These are phyloP conservation scores for Mastigias papua DNA, from an alignment of 30 jellyfish, hydroid and myxozoan genomes.

Conservation along the genomic window DNA sequence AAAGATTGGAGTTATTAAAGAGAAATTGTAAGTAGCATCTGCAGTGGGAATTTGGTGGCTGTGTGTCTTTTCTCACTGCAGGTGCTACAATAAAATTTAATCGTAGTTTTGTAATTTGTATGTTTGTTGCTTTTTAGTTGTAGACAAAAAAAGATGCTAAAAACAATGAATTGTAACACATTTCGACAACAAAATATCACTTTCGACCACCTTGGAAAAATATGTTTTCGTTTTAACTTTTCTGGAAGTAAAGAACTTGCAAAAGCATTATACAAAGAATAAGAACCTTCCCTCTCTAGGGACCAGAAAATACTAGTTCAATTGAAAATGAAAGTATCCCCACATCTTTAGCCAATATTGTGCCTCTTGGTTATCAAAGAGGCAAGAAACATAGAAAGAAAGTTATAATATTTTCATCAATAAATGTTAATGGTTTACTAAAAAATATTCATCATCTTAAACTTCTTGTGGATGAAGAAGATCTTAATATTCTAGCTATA, in stretches of 20 bases:
- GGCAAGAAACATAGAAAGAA: background rate
- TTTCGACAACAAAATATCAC: background rate
- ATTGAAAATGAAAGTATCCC: constrained; percentile 2
- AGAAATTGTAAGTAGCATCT: no score
- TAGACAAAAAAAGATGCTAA: no score
- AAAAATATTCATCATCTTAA: background rate
- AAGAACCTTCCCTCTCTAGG: background rate
- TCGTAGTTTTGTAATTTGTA: no score
- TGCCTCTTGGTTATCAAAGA: constrained; percentile 4
- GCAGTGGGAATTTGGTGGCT: no score
- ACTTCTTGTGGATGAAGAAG: constrained; percentile 11
- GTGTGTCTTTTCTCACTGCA: no score
- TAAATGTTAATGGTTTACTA: background rate
- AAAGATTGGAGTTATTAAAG: no score
- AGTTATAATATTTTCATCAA: background rate
- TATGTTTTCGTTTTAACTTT: background rate
- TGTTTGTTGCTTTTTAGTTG: no score
- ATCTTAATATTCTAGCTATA: background rate
- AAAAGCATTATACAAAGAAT: background rate
- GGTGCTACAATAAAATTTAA: no score
- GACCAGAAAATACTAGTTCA: constrained; percentile 4
- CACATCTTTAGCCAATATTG: background rate
- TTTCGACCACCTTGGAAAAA: constrained; percentile 3
- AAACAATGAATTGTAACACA: background rate
- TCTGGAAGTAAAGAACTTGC: constrained; percentile 1